These are phyloP conservation scores for Pedionomus torquatus DNA, from an alignment of 2,113 vertebrate genomes.

Conservation along the genomic window DNA sequence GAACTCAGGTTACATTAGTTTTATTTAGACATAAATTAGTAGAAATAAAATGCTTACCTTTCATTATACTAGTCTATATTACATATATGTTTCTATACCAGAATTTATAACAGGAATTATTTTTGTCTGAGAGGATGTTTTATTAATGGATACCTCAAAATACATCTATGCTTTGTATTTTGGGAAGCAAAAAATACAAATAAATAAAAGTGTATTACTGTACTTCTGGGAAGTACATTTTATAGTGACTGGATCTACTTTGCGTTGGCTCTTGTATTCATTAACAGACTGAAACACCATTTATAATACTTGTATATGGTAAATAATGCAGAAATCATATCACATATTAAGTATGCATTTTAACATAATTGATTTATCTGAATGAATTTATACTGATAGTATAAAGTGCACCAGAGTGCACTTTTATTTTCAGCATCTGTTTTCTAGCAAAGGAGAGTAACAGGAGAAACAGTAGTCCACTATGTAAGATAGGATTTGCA, in stretches of 20 bases:
- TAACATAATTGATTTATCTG: background rate
- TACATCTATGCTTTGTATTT: background rate
- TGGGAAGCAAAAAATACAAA: background rate
- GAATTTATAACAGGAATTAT: background rate
- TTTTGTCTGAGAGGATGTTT: background rate
- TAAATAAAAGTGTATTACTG: background rate
- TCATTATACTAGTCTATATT: background rate
- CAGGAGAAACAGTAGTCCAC: background rate
- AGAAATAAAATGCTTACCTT: background rate
- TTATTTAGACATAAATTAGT: background rate
- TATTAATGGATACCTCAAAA: background rate
- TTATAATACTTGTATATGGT: background rate
- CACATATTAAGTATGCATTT: constrained; percentile 9
- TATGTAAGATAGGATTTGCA: background rate
- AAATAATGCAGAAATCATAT: background rate
- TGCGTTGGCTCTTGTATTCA: background rate
- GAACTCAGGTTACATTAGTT: background rate
- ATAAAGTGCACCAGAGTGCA: too few relatives aligned
- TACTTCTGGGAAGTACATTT: background rate
- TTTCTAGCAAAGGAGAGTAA: background rate
- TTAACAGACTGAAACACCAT: background rate
- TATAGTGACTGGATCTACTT: background rate
- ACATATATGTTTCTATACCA: background rate
- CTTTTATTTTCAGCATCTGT: background rate
- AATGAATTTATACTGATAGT: background rate